Percentiles rank a stretch among this genome's conserved stretches.
Conservation (phyloP, 2,888 invertebrate species). For the Archaeoteleia sp. region DNA sequence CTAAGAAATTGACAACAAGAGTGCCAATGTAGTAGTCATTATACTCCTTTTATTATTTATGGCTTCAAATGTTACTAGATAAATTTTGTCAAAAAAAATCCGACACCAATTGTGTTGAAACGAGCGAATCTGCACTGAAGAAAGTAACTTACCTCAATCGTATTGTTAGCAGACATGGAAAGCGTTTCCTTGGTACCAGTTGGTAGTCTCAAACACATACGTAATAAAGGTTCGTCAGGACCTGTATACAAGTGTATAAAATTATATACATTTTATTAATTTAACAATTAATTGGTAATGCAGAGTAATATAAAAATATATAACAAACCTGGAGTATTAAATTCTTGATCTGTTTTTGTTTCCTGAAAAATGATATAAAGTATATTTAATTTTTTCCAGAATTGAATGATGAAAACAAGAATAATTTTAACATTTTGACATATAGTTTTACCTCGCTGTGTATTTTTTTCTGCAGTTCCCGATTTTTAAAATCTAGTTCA, state of each 20-base stretch:
- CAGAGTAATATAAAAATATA: constrained; percentile 21
- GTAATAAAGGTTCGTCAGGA: constrained; percentile 63
- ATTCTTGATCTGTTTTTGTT: constrained; percentile 13
- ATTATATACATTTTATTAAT: background rate
- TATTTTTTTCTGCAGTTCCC: constrained; percentile 37
- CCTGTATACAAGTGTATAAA: constrained; percentile 39
- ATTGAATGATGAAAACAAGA: too few species aligned
- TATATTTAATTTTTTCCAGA: background rate
- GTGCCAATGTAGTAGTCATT: too few species aligned
- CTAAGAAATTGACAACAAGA: too few species aligned
- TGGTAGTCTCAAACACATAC: constrained; percentile 70
- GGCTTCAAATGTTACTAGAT: too few species aligned
- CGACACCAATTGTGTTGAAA: constrained; percentile 7
- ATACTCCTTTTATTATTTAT: too few species aligned
- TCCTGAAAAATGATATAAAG: constrained; percentile 10
- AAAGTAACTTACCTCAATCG: constrained; percentile 63
- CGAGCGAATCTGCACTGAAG: constrained; percentile 1
- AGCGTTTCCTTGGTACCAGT: constrained; percentile 70
- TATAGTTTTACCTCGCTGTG: constrained; percentile 33
- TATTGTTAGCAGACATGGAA: constrained; percentile 67
- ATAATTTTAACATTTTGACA: too few species aligned
- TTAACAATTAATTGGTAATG: constrained; percentile 3
- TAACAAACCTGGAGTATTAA: constrained; percentile 23
- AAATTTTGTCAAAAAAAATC: constrained; percentile 9
- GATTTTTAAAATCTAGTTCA: constrained; percentile 40